phyloP scores from a whole-genome alignment of 2,113 vertebrate species.

The Chunga burmeisteri region DNA sequence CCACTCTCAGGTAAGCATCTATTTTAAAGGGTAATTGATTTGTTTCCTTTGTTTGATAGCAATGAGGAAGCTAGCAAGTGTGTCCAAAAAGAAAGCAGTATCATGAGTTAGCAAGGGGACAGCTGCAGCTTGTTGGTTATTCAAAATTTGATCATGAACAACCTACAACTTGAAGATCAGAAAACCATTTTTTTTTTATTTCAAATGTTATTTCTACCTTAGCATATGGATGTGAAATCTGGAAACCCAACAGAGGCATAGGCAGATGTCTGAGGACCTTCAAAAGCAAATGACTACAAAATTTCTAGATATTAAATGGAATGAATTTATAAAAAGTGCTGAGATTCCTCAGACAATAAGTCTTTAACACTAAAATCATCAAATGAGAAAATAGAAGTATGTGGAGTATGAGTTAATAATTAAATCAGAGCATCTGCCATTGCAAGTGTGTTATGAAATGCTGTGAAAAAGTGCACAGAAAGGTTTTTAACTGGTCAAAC shows the following conservation, averaged over 20 bases:
- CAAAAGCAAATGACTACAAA: not conserved
- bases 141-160: not conserved
- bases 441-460: not conserved
- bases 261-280: not conserved
- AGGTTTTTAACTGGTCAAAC: not conserved
- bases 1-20: not conserved
- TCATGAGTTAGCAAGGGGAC: not conserved
- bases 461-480: not conserved
- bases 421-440: conserved; percentile 42
- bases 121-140: not conserved
- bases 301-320: not conserved
- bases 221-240: not conserved
- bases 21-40: not conserved
- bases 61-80: not conserved
- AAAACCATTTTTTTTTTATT: not conserved
- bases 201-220: not conserved
- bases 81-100: not conserved
- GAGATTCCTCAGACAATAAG: not conserved
- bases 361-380: not conserved
- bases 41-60: not conserved
- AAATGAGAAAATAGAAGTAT: not conserved
- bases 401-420: conserved; percentile 24
- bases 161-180: not conserved
- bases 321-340: not conserved
- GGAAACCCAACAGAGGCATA: not conserved